Conservation (phyloP, 2,888 invertebrate genomes). For the Ethmia dodecea region DNA sequence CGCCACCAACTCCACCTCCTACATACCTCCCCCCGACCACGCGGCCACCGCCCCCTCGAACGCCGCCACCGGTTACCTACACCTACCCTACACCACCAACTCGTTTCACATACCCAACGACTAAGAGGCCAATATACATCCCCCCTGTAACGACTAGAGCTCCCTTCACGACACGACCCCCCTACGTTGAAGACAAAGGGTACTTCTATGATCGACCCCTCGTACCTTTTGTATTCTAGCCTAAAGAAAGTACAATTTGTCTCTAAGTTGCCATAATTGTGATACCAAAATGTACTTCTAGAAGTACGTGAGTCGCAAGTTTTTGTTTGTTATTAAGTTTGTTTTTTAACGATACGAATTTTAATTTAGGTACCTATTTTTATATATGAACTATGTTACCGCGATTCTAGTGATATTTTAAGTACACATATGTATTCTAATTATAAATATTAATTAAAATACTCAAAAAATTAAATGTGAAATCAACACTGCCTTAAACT, state of each 20-base stretch:
- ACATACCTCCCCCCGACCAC: slow-evolving; percentile 17
- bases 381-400: slow-evolving; percentile 32
- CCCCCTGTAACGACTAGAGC: slow-evolving; percentile 24
- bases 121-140: slow-evolving; percentile 22
- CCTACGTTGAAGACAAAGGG: slow-evolving; percentile 54
- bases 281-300: slow-evolving; percentile 52
- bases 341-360: slow-evolving; percentile 17
- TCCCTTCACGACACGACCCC: slow-evolving; percentile 46
- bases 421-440: slow-evolving; percentile 28
- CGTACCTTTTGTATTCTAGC: slow-evolving; percentile 57
- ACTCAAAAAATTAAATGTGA: slow-evolving; percentile 52
- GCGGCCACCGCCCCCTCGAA: slow-evolving; percentile 17
- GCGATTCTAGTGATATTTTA: slow-evolving; percentile 36
- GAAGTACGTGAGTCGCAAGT: slow-evolving; percentile 22
- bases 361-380: slow-evolving; percentile 10
- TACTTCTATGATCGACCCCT: slow-evolving; percentile 66
- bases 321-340: slow-evolving; percentile 25
- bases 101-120: slow-evolving; percentile 11
- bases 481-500: slow-evolving; percentile 70
- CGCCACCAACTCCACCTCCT: slow-evolving; percentile 16
- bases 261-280: slow-evolving; percentile 64
- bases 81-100: slow-evolving; percentile 16
- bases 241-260: slow-evolving; percentile 23
- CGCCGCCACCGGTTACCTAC: slow-evolving; percentile 12
- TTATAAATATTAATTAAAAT: slow-evolving; percentile 38